Evolutionary conservation across 2,888 invertebrate genomes (phyloP).

Genomic region (Amiota minor): DNA sequence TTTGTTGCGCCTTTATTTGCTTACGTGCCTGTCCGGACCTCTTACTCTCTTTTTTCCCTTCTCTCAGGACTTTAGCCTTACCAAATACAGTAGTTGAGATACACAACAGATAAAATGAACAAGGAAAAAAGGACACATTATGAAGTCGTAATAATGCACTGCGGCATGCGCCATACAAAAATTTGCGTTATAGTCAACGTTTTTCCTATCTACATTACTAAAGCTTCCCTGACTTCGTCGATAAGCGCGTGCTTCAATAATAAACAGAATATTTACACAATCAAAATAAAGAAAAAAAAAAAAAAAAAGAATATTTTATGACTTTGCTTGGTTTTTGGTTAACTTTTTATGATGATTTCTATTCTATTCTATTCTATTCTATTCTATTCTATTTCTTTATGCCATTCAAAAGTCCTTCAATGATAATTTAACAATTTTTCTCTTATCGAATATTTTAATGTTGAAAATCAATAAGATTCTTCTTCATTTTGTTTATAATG

Average conservation of each 20-base stretch:
- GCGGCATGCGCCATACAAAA: not conserved
- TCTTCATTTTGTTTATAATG: too few species aligned
- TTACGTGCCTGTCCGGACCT: constrained; percentile 42
- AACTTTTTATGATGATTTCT: constrained; percentile 11
- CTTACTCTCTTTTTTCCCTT: constrained; percentile 37
- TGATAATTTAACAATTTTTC: too few species aligned
- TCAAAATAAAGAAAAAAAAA: too few species aligned
- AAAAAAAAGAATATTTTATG: too few species aligned
- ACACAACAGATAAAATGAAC: constrained; percentile 34
- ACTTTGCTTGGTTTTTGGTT: not conserved
- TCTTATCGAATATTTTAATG: not conserved
- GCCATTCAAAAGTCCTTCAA: too few species aligned
- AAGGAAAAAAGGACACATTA: constrained; percentile 45
- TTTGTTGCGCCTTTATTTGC: constrained; percentile 62
- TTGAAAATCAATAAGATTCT: constrained; percentile 5
- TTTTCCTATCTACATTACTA: too few species aligned
- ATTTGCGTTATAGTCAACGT: too few species aligned
- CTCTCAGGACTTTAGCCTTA: constrained; percentile 38
- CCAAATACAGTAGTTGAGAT: constrained; percentile 33
- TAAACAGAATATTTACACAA: constrained; percentile 8
- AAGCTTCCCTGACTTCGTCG: not conserved
- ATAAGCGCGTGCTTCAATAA: constrained; percentile 2
- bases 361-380: too few species aligned
- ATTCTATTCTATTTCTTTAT: too few species aligned
- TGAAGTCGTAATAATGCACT: constrained; percentile 48